A percentile compares a stretch with the other conserved stretches of the same genome.
These are phyloP conservation scores for Eunapius fragilis DNA, from an alignment of 37 sponge, comb jelly and placozoan genomes.

Conservation along the genomic window DNA sequence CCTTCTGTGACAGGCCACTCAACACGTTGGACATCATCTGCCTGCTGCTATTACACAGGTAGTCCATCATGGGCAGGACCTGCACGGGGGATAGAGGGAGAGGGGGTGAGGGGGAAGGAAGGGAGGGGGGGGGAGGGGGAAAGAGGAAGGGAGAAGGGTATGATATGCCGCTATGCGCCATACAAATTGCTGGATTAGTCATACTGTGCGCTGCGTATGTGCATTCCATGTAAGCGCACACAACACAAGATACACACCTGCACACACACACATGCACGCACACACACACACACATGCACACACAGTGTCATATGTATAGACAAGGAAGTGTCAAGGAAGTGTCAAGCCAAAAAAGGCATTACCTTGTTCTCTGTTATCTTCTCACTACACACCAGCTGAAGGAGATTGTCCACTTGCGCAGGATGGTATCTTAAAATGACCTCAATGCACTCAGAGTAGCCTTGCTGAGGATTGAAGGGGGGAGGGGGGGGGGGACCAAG, in stretches of 20 bases:
- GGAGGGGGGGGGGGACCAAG: not conserved
- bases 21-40: constrained; percentile 14
- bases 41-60: constrained; percentile 42
- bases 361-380: constrained; percentile 51
- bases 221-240: too few relatives aligned
- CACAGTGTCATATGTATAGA: too few relatives aligned
- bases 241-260: too few relatives aligned
- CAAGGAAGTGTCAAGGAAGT: not conserved
- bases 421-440: constrained; percentile 57
- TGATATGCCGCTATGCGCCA: too few relatives aligned
- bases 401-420: constrained; percentile 44
- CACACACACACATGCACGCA: not conserved
- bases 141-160: not conserved
- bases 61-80: constrained; percentile 38
- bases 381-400: constrained; percentile 35
- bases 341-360: too few relatives aligned
- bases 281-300: too few relatives aligned
- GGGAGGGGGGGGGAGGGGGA: not conserved
- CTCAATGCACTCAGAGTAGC: constrained; percentile 59
- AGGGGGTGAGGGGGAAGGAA: not conserved
- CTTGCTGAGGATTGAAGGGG: constrained; percentile 19
- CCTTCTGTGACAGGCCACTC: constrained; percentile 1
- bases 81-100: not conserved
- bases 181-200: too few relatives aligned
- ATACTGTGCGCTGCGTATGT: too few relatives aligned